These are phyloP conservation scores for Danaus plexippus DNA, from an alignment of 1,140 invertebrate species.

Conservation along the genomic window DNA sequence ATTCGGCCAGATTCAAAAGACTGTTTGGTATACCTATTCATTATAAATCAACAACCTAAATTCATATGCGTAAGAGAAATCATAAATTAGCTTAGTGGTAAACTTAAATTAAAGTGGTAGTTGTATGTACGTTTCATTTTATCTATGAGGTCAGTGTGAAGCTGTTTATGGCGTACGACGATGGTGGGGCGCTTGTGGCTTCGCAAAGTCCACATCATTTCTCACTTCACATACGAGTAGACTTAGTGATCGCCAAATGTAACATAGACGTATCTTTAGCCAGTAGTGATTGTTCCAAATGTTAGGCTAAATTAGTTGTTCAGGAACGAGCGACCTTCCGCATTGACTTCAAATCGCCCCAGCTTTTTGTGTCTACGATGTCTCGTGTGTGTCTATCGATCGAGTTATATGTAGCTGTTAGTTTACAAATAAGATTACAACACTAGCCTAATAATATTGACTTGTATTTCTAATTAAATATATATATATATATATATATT, in stretches of 20 bases:
- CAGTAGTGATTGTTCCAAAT: slow-evolving; percentile 70
- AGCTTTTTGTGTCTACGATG: slow-evolving; percentile 30
- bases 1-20: slow-evolving; percentile 71
- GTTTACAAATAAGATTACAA: slow-evolving; percentile 7
- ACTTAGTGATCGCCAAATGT: slow-evolving; percentile 68
- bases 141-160: slow-evolving; percentile 47
- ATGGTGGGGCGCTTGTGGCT: slow-evolving; percentile 41
- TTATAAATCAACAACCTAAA: slow-evolving; percentile 50
- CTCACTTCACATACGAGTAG: slow-evolving; percentile 49
- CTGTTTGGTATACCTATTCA: slow-evolving; percentile 71
- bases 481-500: too few relatives aligned
- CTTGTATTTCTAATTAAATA: too few relatives aligned
- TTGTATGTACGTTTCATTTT: slow-evolving; percentile 44
- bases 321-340: slow-evolving; percentile 38
- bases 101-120: slow-evolving; percentile 39
- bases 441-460: neutral
- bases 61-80: slow-evolving; percentile 46
- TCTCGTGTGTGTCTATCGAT: slow-evolving; percentile 20
- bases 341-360: slow-evolving; percentile 30
- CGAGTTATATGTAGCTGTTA: slow-evolving; percentile 14
- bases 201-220: slow-evolving; percentile 30
- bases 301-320: slow-evolving; percentile 63
- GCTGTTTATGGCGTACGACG: slow-evolving; percentile 44
- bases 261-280: slow-evolving; percentile 68
- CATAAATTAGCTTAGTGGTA: slow-evolving; percentile 56